Evolutionary conservation across 2,888 invertebrate genomes (phyloP), one percentile per base, ranked within the genome.

Genomic region (Oscheius sp.): DNA sequence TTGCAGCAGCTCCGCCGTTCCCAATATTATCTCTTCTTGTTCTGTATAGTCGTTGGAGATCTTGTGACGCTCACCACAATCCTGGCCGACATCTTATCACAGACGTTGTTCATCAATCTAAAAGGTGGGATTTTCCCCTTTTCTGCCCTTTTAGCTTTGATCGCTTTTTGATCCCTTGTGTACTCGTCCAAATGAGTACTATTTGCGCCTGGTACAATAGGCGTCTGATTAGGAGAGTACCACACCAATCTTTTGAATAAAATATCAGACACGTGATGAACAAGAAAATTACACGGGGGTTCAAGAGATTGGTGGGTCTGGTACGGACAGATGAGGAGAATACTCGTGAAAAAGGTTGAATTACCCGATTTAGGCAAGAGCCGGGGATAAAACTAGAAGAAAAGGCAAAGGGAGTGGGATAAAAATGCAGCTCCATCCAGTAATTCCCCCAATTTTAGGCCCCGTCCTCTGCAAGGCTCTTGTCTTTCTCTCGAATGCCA

Each of bases 1-100:
- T 53, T 80, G 9, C 43, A 77, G 0, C 59, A 70, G 46, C 53
- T 78, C 45, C 75, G 76, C 49, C 55, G 81, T 27, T 84, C 84
- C 56, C 77, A 86, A 53, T 86, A 86, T 66, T 85, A 83, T 55
- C 69, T 78, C n/a, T 86, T 85, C 58, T 70, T 85, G 49, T 61
- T 75, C 6, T 69, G 80, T 21, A 86, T 86, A 52, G 79, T 84
- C 41, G 69, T 79, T 12, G 78, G 78, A 7, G 80, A 85, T 70
- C 64, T 85, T 29, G 59, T 80, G 9, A 84, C 84, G 25, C 63
- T 85, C 12, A 72, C 76, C 21, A 81, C 80, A 6, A 84, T 85
- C 58, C 69, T 84, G 23, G 75, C 82, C 29, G 83, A 84, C 45
- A 76, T 86, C 25, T 66, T 84, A 66, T 81, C 78, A 6, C 79